Evolutionary conservation across 37 sponge, comb jelly and placozoan genomes (phyloP), one percentile per base, ranked within the genome.

Genomic region (Halichondria panicea): DNA sequence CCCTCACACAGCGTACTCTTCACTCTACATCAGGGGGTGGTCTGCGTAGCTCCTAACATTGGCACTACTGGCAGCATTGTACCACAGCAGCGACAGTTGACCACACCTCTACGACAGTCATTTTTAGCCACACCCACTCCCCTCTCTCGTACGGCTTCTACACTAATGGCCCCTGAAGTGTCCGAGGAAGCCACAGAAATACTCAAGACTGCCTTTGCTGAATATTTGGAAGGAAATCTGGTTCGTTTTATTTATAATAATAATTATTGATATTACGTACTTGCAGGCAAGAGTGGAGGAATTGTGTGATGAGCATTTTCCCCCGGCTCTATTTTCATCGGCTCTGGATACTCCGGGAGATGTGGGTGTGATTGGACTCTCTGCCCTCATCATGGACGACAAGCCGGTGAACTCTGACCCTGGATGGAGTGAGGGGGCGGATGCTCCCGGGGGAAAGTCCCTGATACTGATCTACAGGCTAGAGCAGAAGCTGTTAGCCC

Each of bases 401-500:
- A 71, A 50, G 6, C 95, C 95, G 11, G 71, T 84, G 3, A 55
- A 69, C 21, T 84, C 82, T 36, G 73, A 72, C 36, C 31, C 63
- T 62, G 44, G 78, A 12, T 35, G 58, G 66, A 46, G 37, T 30
- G 79, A 72, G 8, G 42, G 68, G 0, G 52, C 24, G 21, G 63
- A 43, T 15, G 59, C 27, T 3, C 39, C 74, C 15, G 40, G 39
- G 27, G 64, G 67, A 66, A 44, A 60, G 19, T 89, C 91, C 5
- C 52, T 83, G 38, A 90, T 94, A 45, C 75, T 90, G 24, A 74
- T 83, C 59, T 88, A 94, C 34, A 91, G 89, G 55, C 59, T 94
- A 30, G 77, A 94, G 78, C 77, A 90, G 62, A 94, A 94, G 56
- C 67, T 82, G 57, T 41, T 68, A 8, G 91, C 91, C 15, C 95